These are phyloP conservation scores for Ameiurus melas DNA, from an alignment of 2,113 vertebrate genomes.

Conservation along the genomic window DNA sequence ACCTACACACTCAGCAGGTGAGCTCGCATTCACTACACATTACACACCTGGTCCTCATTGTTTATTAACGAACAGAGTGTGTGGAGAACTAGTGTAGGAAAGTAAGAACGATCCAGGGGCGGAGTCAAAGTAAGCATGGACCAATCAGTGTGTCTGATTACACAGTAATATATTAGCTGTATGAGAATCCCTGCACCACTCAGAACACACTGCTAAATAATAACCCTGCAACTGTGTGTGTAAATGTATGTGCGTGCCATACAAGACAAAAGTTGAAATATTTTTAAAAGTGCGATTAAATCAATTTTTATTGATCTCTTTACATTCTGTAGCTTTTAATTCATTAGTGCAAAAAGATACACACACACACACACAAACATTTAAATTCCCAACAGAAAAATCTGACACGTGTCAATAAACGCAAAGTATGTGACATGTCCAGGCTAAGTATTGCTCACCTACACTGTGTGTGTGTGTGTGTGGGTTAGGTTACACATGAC, in stretches of 20 bases:
- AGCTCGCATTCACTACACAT: background rate
- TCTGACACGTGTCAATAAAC: background rate
- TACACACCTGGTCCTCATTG: background rate
- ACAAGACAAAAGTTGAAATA: background rate
- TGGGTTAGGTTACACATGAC: too few species aligned
- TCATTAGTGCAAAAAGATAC: conserved; percentile 26
- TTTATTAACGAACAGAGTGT: background rate
- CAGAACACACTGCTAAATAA: background rate
- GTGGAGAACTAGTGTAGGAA: background rate
- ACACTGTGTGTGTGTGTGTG: too few species aligned
- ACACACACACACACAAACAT: background rate
- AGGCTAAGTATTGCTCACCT: background rate
- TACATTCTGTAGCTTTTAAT: background rate
- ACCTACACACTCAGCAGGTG: background rate
- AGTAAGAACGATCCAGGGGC: background rate
- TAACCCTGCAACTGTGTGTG: background rate
- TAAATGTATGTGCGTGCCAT: background rate
- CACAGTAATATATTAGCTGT: background rate
- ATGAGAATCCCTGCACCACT: background rate
- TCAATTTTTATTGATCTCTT: background rate
- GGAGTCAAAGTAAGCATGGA: background rate
- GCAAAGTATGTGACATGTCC: background rate
- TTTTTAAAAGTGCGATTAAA: background rate
- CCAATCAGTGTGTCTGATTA: background rate
- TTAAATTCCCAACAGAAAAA: background rate